Evolutionary conservation across 2,113 vertebrate genomes (phyloP), one percentile per base, ranked within the genome.

Genomic region (Andinoacara biseriatus): DNA sequence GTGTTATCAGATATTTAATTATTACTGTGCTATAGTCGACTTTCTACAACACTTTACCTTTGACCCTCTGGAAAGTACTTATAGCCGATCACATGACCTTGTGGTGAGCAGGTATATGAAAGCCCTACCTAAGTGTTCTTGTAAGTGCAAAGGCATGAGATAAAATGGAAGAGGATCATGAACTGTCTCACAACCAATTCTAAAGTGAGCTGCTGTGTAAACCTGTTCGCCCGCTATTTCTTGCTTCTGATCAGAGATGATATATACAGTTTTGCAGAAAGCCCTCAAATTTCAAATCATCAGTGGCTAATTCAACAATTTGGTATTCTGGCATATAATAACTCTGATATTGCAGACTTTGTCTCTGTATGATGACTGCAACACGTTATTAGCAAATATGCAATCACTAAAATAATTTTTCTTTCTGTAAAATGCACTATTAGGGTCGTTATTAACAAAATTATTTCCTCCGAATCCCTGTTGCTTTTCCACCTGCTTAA

Each of bases 401-500:
- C 58, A 79, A 56, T 58, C 29, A 35, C 20, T 58, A 2, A 57
- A 72, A 76, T 20, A 5, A 54, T 58, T 31, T 40, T n/a, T 2
- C 10, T 69, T 40, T 31, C 2, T 76, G 14, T 10, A 35, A 40
- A 72, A 75, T 62, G 6, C 56, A 54, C 62, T 43, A 46, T 54
- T 58, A 86, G 22, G 22, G 57, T n/a, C 5, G 20, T 81, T 10
- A 67, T 40, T 26, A 29, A 33, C 17, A 38, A 82, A 74, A 69
- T 9, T 2, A 78, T 83, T 75, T 81, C 20, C 58, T 24, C 11
- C 63, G 52, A 46, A 76, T 74, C 74, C 63, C 46, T 10, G 2
- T 26, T 76, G 18, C 63, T 76, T 87, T 83, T 61, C 22, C 43
- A 20, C 58, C 58, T 7, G 63, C 49, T 69, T 54, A 14, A 81